phyloP scores from a whole-genome alignment of 2,888 invertebrate genomes.

The Microdon myrmicae region DNA sequence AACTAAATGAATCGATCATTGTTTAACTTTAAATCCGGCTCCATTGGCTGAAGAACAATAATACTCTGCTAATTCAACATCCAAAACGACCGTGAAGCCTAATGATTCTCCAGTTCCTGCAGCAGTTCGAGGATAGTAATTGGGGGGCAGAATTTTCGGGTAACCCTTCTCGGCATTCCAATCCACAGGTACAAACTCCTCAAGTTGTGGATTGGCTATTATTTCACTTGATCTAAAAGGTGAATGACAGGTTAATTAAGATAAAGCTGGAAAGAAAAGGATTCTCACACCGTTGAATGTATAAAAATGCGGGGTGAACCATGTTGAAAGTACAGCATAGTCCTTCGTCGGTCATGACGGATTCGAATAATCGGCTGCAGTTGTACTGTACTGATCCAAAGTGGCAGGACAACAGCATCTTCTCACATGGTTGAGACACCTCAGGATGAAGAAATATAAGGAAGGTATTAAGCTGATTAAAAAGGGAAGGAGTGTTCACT shows the following conservation, averaged over 20 bases:
- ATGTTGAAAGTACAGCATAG: slow-evolving; percentile 86
- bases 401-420: slow-evolving; percentile 75
- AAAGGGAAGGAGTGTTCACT: no score
- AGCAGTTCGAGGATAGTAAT: slow-evolving; percentile 70
- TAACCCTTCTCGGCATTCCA: slow-evolving; percentile 83
- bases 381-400: slow-evolving; percentile 73
- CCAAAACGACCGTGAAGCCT: slow-evolving; percentile 76
- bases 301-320: slow-evolving; percentile 70
- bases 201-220: no score
- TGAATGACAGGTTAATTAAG: background rate
- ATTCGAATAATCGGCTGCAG: slow-evolving; percentile 77
- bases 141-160: slow-evolving; percentile 67
- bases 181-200: slow-evolving; percentile 66
- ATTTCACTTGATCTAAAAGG: background rate
- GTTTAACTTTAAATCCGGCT: slow-evolving; percentile 60
- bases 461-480: no score
- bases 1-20: background rate
- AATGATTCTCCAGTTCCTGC: slow-evolving; percentile 75
- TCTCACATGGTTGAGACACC: slow-evolving; percentile 79
- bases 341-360: slow-evolving; percentile 83
- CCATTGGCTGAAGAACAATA: slow-evolving; percentile 82
- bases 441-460: slow-evolving; percentile 57
- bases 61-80: slow-evolving; percentile 78
- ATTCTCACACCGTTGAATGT: slow-evolving; percentile 54
- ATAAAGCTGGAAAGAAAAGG: background rate